phyloP scores from a whole-genome alignment of 2,113 vertebrate genomes.

The Grallaria varia region DNA sequence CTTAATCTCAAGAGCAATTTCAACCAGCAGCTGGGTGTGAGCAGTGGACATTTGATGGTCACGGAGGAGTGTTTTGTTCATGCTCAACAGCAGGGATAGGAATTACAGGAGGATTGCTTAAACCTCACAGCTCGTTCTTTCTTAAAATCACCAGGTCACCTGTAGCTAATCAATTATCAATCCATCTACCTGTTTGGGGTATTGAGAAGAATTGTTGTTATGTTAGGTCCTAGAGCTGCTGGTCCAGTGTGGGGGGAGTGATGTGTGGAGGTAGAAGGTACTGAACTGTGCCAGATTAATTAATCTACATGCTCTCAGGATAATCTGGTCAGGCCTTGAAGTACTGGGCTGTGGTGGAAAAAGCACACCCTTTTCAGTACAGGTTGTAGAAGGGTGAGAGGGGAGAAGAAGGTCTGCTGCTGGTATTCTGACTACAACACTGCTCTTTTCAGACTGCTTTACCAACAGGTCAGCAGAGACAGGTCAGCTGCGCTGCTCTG shows the following conservation, averaged over 20 bases:
- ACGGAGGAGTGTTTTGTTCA: neutral
- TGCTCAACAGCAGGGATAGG: neutral
- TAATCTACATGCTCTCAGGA: neutral
- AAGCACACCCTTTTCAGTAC: neutral
- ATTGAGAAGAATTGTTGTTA: neutral
- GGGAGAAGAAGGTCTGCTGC: neutral
- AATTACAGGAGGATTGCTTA: neutral
- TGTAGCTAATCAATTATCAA: constrained; percentile 2
- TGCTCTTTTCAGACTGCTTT: constrained; percentile 5
- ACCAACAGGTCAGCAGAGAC: neutral
- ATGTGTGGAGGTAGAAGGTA: neutral
- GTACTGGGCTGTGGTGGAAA: neutral
- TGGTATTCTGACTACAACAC: neutral
- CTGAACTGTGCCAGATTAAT: neutral
- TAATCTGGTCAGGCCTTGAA: neutral
- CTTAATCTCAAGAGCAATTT: neutral
- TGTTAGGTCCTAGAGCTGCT: neutral
- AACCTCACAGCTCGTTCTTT: neutral
- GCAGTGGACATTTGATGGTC: neutral
- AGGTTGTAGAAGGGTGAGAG: neutral
- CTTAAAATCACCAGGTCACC: neutral
- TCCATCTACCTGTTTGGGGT: neutral
- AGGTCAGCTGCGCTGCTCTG: neutral
- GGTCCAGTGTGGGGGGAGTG: neutral
- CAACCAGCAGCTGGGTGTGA: neutral